phyloP scores from a whole-genome alignment of 2,888 invertebrate species.

The Monochamus alternatus region DNA sequence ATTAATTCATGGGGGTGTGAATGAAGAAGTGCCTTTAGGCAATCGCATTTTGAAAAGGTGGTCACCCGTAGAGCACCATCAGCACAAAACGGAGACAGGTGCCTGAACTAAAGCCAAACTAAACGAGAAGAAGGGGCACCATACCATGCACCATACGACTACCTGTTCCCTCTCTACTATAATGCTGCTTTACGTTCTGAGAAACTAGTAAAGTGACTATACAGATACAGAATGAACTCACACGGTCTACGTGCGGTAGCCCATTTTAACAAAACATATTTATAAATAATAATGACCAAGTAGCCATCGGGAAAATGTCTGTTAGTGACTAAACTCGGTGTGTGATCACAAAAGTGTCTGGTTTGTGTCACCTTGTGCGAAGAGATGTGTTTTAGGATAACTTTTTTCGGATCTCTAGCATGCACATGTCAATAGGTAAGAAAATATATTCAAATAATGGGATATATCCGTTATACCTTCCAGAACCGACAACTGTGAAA shows the following conservation, averaged over 20 bases:
- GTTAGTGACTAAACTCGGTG: constrained; percentile 18
- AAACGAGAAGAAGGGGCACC: constrained; percentile 40
- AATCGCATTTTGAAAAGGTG: not conserved
- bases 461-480: constrained; percentile 39
- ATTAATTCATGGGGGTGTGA: not conserved
- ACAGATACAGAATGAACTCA: constrained; percentile 48
- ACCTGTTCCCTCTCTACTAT: constrained; percentile 66
- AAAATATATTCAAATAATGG: constrained; percentile 27
- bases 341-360: constrained; percentile 13
- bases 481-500: constrained; percentile 36
- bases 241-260: constrained; percentile 48
- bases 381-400: constrained; percentile 53
- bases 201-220: constrained; percentile 53
- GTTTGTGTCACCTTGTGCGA: constrained; percentile 10
- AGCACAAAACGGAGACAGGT: constrained; percentile 38
- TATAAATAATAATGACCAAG: constrained; percentile 31
- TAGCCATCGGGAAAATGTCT: constrained; percentile 24
- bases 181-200: constrained; percentile 60
- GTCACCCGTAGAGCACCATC: constrained; percentile 26
- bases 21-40: not conserved
- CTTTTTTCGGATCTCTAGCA: constrained; percentile 53
- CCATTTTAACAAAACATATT: constrained; percentile 30
- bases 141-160: constrained; percentile 57
- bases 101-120: constrained; percentile 43
- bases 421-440: constrained; percentile 56